Evolutionary conservation across 2,113 vertebrate genomes (phyloP).

Genomic region (Sylvia atricapilla): DNA sequence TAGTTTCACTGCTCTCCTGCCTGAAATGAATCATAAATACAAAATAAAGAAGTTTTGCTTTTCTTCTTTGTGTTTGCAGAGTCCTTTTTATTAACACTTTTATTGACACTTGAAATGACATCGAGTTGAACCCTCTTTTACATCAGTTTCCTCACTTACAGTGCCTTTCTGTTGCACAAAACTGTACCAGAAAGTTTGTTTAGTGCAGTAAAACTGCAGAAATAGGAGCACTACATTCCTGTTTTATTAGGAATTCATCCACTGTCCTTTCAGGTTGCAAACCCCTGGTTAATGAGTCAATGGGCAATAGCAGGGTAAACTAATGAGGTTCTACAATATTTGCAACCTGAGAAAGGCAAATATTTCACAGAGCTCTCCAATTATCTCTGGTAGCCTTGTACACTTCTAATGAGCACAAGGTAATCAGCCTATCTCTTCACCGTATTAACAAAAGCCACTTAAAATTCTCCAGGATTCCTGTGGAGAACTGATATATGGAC

Average conservation of each 20-base stretch:
- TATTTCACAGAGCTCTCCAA: slow-evolving; percentile 40
- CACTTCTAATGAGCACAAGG: slow-evolving; percentile 19
- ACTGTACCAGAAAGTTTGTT: neutral
- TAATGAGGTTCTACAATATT: slow-evolving; percentile 22
- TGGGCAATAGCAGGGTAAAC: neutral
- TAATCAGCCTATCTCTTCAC: slow-evolving; percentile 36
- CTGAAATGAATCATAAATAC: neutral
- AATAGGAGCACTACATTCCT: neutral
- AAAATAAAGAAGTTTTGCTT: neutral
- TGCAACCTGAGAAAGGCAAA: slow-evolving; percentile 35
- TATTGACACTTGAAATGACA: neutral
- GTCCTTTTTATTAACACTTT: neutral
- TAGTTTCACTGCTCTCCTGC: neutral
- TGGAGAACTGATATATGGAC: slow-evolving; percentile 1
- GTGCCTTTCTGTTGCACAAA: neutral
- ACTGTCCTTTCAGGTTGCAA: neutral
- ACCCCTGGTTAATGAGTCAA: neutral
- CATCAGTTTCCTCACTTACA: accelerated
- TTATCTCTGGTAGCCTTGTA: slow-evolving; percentile 42
- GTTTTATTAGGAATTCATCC: neutral
- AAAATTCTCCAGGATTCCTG: slow-evolving; percentile 41
- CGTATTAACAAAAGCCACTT: slow-evolving; percentile 32
- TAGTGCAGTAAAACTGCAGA: neutral
- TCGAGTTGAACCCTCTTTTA: neutral
- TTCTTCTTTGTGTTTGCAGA: neutral